Evolutionary conservation across 2,113 vertebrate genomes (phyloP), one percentile per base, ranked within the genome.

Genomic region (Eulacestoma nigropectus): DNA sequence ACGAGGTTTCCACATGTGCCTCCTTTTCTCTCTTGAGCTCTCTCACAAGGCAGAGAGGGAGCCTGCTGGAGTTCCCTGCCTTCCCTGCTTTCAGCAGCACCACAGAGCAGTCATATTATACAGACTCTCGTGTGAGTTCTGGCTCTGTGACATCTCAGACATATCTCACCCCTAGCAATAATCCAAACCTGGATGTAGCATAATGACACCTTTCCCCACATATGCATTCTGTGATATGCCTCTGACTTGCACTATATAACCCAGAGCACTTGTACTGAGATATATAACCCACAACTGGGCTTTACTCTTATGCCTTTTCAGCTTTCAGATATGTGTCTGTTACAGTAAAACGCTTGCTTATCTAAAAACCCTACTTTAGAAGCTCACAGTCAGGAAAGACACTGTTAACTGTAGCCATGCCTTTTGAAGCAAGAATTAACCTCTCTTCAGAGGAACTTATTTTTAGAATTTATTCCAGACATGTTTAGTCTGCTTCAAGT

Each of bases 381-480:
- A 83, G 39, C 47, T 91, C 27, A 30, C 30, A 90, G 70, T 39
- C 7, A 0, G 62, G 60, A 93, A 93, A 87, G 32, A 74, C 32
- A 82, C 53, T 59, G 56, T 76, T 78, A 87, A 41, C 42, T 81
- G 42, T 53, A 96, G 81, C 16, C 20, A 57, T 37, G 49, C 37
- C 46, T 76, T 90, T 44, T 60, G 84, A 95, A 96, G 57, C 59
- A 95, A 92, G n/a, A 93, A 86, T 92, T 92, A 96, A 83, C 64
- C 32, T 84, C 87, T 67, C 76, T 78, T 84, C 62, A 80, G 84
- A 59, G 65, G 39, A 95, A 95, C 94, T 46, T 86, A 95, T 87
- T 87, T 92, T 96, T 94, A 95, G 92, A 93, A 91, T 89, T 87
- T 84, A 87, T 76, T 89, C 87, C 75, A 94, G 91, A 85, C 72